Evolutionary conservation across 2,797 vertebrate species (phyloP).

Genomic region (Microctenopoma stevenorrisi): DNA sequence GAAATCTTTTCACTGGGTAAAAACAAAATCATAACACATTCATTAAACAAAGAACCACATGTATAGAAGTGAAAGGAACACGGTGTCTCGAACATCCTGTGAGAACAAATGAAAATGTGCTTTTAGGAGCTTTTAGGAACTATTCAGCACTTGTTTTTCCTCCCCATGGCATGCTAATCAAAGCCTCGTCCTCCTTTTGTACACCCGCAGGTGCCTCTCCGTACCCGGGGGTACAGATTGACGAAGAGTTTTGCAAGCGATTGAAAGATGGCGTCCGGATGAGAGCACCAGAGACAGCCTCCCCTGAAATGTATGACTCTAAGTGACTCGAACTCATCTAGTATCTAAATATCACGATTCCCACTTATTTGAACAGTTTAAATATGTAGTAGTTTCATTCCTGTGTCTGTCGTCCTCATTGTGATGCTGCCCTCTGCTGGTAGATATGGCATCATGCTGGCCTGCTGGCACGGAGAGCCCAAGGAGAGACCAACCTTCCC

Average conservation of each 20-base stretch:
- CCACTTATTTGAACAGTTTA: constrained; percentile 1
- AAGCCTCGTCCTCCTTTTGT: neutral
- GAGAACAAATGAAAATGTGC: neutral
- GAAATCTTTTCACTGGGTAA: constrained; percentile 98
- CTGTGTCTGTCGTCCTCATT: constrained; percentile 8
- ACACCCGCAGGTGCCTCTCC: constrained; percentile 91
- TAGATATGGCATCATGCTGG: constrained; percentile 97
- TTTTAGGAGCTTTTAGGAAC: constrained; percentile 6
- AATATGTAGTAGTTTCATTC: neutral
- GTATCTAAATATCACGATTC: neutral
- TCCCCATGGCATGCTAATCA: neutral
- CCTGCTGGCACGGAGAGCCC: constrained; percentile 96
- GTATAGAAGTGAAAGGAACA: constrained; percentile 7
- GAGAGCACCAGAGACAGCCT: constrained; percentile 94
- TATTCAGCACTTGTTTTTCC: neutral
- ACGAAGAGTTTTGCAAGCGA: constrained; percentile 96
- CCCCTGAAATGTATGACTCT: constrained; percentile 92
- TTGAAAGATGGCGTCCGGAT: constrained; percentile 95
- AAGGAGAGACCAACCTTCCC: constrained; percentile 93
- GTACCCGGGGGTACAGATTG: constrained; percentile 97
- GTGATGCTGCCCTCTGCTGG: constrained; percentile 73
- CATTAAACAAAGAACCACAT: neutral
- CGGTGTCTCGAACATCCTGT: constrained; percentile 2
- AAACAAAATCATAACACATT: constrained; percentile 43
- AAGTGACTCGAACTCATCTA: neutral